Percentiles rank a stretch among this genome's conserved stretches.
Conservation (phyloP, 2,797 vertebrate species). For the Aphelocoma californica region DNA sequence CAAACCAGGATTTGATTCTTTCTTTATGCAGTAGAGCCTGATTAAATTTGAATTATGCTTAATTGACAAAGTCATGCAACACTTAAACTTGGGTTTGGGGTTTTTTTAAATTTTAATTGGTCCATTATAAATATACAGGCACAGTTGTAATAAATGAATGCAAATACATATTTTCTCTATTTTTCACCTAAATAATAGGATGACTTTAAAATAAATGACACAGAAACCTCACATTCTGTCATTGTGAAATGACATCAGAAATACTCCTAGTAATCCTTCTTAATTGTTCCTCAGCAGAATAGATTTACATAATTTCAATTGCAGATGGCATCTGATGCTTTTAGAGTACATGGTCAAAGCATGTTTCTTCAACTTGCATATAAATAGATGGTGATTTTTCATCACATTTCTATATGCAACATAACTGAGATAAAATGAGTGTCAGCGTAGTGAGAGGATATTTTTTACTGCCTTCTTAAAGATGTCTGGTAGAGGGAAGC, state of each 20-base stretch:
- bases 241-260: neutral
- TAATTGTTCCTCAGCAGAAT: neutral
- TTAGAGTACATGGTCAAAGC: neutral
- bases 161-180: neutral
- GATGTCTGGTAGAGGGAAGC: neutral
- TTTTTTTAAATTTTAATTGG: neutral
- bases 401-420: neutral
- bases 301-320: constrained; percentile 1
- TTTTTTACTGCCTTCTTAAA: constrained; percentile 29
- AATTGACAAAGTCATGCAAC: neutral
- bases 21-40: neutral
- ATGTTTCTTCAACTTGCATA: constrained; percentile 14
- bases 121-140: neutral
- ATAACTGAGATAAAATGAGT: neutral
- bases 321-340: constrained; percentile 25
- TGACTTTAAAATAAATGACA: neutral
- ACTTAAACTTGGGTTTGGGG: neutral
- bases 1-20: neutral
- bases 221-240: neutral
- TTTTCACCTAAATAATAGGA: neutral
- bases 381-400: constrained; percentile 38
- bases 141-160: neutral
- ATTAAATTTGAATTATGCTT: neutral
- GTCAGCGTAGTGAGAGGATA: neutral
- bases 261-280: neutral